Percentiles rank a stretch among this genome's conserved stretches.
These are phyloP conservation scores for Numida meleagris DNA, from an alignment of 2,113 vertebrate genomes.

Conservation along the genomic window DNA sequence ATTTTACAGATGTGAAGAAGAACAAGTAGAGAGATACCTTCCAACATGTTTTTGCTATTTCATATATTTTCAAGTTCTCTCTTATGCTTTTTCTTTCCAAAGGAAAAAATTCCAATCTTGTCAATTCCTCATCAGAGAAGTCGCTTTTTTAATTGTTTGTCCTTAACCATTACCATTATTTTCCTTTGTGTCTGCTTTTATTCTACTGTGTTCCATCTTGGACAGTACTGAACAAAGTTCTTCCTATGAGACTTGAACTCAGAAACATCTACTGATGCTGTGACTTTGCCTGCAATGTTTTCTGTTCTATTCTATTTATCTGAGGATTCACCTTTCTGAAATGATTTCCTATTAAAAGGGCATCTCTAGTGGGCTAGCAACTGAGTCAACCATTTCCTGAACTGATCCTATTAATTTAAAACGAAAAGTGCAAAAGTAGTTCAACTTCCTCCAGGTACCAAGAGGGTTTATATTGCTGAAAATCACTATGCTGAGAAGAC, in stretches of 20 bases:
- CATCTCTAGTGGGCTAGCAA: not conserved
- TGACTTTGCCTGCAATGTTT: not conserved
- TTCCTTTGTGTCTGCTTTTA: not conserved
- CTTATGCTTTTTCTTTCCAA: not conserved
- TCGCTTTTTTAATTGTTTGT: not conserved
- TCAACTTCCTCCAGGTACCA: not conserved
- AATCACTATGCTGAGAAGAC: not conserved
- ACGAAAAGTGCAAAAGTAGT: not conserved
- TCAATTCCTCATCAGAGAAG: not conserved
- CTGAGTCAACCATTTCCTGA: not conserved
- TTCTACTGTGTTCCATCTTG: not conserved
- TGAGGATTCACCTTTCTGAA: not conserved
- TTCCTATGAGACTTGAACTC: not conserved
- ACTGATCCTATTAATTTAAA: not conserved
- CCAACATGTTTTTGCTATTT: not conserved
- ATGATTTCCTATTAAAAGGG: not conserved
- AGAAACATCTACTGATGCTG: not conserved
- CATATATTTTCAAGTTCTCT: not conserved
- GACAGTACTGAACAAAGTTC: not conserved
- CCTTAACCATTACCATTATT: not conserved
- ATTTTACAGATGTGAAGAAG: not conserved
- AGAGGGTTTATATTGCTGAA: not conserved
- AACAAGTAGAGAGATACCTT: not conserved
- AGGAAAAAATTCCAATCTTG: not conserved
- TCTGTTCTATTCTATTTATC: not conserved